Conservation (phyloP, 2,888 invertebrate genomes). For the Orthosia gothica region DNA sequence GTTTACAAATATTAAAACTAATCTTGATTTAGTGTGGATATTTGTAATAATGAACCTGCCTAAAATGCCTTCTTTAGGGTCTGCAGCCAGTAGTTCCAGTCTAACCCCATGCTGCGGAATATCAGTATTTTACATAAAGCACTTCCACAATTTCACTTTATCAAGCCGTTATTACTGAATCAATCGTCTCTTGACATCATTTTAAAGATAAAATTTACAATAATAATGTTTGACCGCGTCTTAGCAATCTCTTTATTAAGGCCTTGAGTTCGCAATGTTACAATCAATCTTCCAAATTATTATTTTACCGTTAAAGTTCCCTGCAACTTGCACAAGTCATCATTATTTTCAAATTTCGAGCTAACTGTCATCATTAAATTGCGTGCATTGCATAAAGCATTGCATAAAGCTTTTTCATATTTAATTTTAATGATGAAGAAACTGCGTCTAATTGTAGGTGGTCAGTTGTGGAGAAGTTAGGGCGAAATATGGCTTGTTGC, state of each 20-base stretch:
- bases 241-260: not conserved
- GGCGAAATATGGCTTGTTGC: no score
- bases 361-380: slow-evolving; percentile 8
- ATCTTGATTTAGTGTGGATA: no score
- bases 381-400: slow-evolving; percentile 20
- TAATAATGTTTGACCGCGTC: not conserved
- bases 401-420: not conserved
- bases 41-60: no score
- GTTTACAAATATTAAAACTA: no score
- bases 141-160: no score
- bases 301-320: slow-evolving; percentile 12
- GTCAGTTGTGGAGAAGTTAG: no score
- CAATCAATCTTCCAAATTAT: slow-evolving; percentile 17
- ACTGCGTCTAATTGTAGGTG: no score
- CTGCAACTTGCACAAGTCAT: slow-evolving; percentile 16
- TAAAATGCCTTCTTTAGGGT: not conserved
- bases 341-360: slow-evolving; percentile 31
- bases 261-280: not conserved
- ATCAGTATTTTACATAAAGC: not conserved
- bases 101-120: not conserved
- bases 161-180: not conserved
- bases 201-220: not conserved
- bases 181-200: not conserved
- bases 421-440: not conserved
- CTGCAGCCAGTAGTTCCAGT: not conserved